Base-by-base conservation (phyloP, 2,888 invertebrate genomes). In the Synergus gifuensis region DNA sequence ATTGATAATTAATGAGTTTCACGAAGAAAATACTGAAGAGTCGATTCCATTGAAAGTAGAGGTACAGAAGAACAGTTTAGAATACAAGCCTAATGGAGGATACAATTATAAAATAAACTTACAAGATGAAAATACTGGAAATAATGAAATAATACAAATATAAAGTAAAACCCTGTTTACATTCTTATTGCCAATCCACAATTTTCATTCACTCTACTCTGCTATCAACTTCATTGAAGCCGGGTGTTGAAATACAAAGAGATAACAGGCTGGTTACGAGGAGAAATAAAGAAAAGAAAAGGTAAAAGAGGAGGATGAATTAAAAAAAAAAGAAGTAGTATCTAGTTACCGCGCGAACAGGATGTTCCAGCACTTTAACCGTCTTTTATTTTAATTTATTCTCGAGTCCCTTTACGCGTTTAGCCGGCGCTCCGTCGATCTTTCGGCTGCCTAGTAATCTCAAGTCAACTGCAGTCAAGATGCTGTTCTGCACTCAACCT, bases 311-410 rank as follows among this genome's bases (percentile, higher is more conserved):
- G 69, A 73, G 18, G 81, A 78, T 77, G 73, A 81, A 79, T 81
- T 81, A 78, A 49, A 76, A n/a, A 79, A 79, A 80, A 83, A 83
- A 80, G 78, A 83, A 82, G 83, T 78, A 83, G 85, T 87, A 84
- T 88, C 87, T 87, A 85, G 88, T 88, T 87, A 88, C 88, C 84
- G 84, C 83, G 85, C 85, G 86, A 87, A 88, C 87, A 86, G 87
- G 84, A 86, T 85, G 82, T 83, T 83, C 82, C 84, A 81, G 84
- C 83, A 83, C 81, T 86, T 84, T 84, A 85, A 83, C 85, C 84
- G 85, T 79, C 82, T 82, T 60, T 79, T 46, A 62, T 82, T 84
- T 84, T 83, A 84, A 84, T 84, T 84, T 84, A 83, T 83, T 83
- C 81, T 76, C 82, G 64, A 82, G 81, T 82, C 82, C 82, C 76